Evolutionary conservation across 23 tunicate species (phyloP).

Genomic region (Aplidium turbinatum): DNA sequence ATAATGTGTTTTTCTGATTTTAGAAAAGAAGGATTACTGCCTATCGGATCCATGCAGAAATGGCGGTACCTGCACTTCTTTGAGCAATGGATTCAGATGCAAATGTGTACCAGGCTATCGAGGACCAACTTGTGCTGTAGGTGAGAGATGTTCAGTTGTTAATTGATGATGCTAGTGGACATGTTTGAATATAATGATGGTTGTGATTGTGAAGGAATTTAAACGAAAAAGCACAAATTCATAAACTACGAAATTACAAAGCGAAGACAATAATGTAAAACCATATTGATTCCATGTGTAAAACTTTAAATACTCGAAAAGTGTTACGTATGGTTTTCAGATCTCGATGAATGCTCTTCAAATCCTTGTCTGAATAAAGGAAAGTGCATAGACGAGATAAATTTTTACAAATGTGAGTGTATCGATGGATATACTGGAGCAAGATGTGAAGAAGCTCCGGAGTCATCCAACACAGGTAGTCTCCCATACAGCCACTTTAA

Average conservation of each 20-base stretch:
- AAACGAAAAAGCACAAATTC: too few relatives aligned
- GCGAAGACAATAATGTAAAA: too few relatives aligned
- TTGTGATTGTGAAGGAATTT: too few relatives aligned
- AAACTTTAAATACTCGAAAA: too few relatives aligned
- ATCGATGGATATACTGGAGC: conserved; percentile 62
- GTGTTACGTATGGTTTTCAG: conserved; percentile 32
- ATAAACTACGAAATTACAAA: too few relatives aligned
- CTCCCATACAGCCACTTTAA: too few relatives aligned
- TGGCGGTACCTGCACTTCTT: conserved; percentile 53
- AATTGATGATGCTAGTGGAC: too few relatives aligned
- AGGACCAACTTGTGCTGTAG: conserved; percentile 72
- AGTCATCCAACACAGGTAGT: background rate
- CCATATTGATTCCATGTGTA: too few relatives aligned
- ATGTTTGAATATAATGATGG: too few relatives aligned
- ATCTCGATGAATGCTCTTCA: conserved; percentile 74
- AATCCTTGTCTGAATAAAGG: conserved; percentile 84
- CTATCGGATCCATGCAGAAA: conserved; percentile 67
- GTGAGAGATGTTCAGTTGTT: conserved; percentile 21
- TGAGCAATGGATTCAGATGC: conserved; percentile 51
- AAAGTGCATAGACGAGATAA: conserved; percentile 42
- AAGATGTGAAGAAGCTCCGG: conserved; percentile 54
- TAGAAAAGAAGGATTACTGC: conserved; percentile 49
- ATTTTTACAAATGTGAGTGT: conserved; percentile 60
- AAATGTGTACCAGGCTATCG: conserved; percentile 69
- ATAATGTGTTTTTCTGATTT: conserved; percentile 1